phyloP scores from a whole-genome alignment of 2,113 vertebrate genomes.

The Zosterops hypoxanthus region DNA sequence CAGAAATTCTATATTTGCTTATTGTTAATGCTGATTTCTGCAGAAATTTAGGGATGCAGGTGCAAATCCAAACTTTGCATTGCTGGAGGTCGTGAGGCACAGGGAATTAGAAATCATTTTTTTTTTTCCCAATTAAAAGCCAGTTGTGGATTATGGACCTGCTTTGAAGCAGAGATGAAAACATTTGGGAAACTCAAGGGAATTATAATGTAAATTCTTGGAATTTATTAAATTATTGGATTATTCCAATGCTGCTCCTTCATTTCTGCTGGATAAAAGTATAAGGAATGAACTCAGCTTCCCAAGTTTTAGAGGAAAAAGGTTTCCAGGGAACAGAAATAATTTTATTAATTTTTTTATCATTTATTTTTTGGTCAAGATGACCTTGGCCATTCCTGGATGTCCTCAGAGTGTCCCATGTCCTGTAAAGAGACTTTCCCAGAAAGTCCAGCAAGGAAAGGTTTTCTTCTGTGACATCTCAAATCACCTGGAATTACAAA shows the following conservation, averaged over 20 bases:
- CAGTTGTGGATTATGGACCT: not conserved
- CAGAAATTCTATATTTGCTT: not conserved
- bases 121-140: not conserved
- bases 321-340: not conserved
- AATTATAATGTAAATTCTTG: not conserved
- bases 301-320: not conserved
- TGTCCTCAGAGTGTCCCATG: not conserved
- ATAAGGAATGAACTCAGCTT: not conserved
- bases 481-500: not conserved
- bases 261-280: not conserved
- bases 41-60: not conserved
- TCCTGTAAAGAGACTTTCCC: not conserved
- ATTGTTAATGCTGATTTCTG: not conserved
- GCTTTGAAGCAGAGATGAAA: not conserved
- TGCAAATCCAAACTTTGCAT: not conserved
- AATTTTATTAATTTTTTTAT: not conserved
- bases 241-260: not conserved
- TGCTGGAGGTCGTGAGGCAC: not conserved
- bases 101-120: not conserved
- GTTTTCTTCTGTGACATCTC: not conserved
- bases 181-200: not conserved
- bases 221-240: not conserved
- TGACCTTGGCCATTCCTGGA: not conserved
- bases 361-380: not conserved
- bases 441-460: not conserved